Percentiles rank a stretch among this genome's conserved stretches.
phyloP scores from a whole-genome alignment of 2,113 vertebrate species.

The Vireo altiloquus region DNA sequence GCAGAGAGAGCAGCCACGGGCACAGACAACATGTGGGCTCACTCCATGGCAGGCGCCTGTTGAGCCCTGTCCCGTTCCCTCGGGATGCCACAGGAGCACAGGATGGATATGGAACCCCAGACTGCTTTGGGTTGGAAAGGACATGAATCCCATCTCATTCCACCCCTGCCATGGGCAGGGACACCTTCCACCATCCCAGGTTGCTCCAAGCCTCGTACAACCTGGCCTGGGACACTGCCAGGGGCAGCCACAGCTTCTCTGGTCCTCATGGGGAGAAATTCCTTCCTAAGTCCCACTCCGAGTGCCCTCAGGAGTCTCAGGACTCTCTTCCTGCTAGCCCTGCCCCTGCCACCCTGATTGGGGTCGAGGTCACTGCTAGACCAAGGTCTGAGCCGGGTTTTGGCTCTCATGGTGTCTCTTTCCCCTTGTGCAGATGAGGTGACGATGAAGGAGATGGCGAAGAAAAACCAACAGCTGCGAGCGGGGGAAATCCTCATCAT shows the following conservation, averaged over 20 bases:
- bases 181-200: rapidly evolving
- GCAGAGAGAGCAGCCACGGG: neutral
- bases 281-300: neutral
- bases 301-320: neutral
- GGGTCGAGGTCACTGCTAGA: neutral
- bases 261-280: neutral
- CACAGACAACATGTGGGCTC: neutral
- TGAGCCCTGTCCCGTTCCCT: neutral
- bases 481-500: slow-evolving; percentile 94
- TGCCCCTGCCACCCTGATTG: neutral
- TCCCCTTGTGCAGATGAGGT: slow-evolving; percentile 81
- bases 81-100: neutral
- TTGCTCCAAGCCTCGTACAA: neutral
- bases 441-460: slow-evolving; percentile 87
- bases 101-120: neutral
- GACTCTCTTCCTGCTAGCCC: neutral
- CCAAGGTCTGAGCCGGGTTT: neutral
- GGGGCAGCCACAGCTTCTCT: neutral
- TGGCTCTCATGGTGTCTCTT: neutral
- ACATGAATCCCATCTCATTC: neutral
- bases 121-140: neutral
- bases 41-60: neutral
- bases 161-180: neutral
- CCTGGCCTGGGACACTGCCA: neutral
- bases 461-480: slow-evolving; percentile 82